Percentiles rank a stretch among this genome's conserved stretches.
Evolutionary conservation across 2,113 vertebrate species (phyloP).

Genomic region (Gobio gobio): DNA sequence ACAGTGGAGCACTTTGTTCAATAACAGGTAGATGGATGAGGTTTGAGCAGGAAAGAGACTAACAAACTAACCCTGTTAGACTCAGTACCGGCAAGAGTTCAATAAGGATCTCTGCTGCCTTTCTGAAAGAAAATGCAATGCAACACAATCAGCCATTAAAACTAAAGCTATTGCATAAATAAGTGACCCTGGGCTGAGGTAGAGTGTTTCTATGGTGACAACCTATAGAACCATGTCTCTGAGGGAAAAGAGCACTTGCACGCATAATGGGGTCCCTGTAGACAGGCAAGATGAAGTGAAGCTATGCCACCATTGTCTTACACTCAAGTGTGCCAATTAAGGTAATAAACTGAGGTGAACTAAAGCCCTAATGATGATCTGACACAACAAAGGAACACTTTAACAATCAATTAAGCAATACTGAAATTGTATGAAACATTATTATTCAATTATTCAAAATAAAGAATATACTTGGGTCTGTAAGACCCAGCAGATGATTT

Average conservation of each 20-base stretch:
- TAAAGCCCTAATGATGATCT: not conserved
- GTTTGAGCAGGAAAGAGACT: not conserved
- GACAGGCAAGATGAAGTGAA: not conserved
- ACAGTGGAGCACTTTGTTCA: too few relatives aligned
- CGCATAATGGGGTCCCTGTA: not conserved
- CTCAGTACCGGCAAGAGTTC: not conserved
- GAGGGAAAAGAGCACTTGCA: slow-evolving; percentile 5
- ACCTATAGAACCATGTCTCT: slow-evolving; percentile 15
- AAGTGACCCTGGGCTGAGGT: slow-evolving; percentile 23
- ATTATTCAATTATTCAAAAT: not conserved
- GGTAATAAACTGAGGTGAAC: not conserved
- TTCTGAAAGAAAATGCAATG: slow-evolving; percentile 19
- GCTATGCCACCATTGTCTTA: not conserved
- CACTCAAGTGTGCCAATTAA: not conserved
- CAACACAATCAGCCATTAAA: slow-evolving; percentile 20
- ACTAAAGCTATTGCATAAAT: slow-evolving; percentile 1
- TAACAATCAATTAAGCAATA: slow-evolving; percentile 22
- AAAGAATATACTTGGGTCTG: not conserved
- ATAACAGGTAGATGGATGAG: slow-evolving; percentile 16
- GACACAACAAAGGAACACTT: not conserved
- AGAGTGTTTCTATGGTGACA: slow-evolving; percentile 49
- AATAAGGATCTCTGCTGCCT: not conserved
- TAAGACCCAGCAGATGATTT: not conserved
- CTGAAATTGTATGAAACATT: not conserved
- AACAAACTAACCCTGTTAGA: not conserved